Percentiles rank a stretch among this genome's conserved stretches.
Conservation (phyloP, 2,113 vertebrate species). For the Elachura formosa region DNA sequence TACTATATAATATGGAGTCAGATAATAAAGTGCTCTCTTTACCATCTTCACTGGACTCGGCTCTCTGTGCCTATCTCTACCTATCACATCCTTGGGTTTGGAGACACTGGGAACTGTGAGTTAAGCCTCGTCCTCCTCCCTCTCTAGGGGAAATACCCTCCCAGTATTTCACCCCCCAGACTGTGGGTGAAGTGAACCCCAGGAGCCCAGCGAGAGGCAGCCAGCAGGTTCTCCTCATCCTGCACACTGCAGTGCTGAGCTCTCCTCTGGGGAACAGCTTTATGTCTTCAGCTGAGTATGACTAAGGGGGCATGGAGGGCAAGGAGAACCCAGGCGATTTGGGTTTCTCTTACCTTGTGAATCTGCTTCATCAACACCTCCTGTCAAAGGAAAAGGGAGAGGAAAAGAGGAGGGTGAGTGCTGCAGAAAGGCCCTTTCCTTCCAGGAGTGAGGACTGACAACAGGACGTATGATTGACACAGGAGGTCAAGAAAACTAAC, state of each 20-base stretch:
- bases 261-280: not conserved
- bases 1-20: no score
- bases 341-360: slow-evolving; percentile 96
- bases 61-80: no score
- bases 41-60: no score
- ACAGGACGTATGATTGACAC: not conserved
- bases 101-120: not conserved
- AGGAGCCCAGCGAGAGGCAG: fast-evolving
- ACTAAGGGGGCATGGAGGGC: not conserved
- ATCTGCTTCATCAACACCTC: slow-evolving; percentile 99
- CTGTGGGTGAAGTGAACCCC: not conserved
- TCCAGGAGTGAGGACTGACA: not conserved
- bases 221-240: not conserved
- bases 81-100: not conserved
- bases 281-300: not conserved
- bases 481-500: not conserved
- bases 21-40: no score
- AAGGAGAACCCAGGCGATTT: no score
- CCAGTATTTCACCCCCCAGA: not conserved
- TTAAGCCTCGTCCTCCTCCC: not conserved
- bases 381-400: slow-evolving; percentile 60
- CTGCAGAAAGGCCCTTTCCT: not conserved
- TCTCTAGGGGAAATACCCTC: not conserved
- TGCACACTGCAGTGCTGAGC: not conserved
- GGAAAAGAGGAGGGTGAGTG: not conserved